Base-by-base conservation (phyloP, 2,113 vertebrate species). In the Centropristis striata region DNA sequence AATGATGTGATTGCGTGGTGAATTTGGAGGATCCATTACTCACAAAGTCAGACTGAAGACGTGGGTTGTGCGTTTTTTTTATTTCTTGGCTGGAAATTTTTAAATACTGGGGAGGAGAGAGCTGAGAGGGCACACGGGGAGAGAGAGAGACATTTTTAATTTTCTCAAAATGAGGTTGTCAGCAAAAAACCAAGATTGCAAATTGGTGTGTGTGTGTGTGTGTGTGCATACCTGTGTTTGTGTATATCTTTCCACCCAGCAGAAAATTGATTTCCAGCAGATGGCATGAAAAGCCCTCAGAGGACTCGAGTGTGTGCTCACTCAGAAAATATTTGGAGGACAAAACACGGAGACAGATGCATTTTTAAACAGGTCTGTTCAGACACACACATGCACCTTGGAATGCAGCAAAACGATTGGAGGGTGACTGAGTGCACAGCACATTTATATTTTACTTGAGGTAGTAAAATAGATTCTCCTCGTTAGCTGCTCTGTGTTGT, bases 231-330 rank as follows among this genome's bases (percentile, higher is more conserved):
- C 27, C 37, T 64, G 46, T 65, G 51, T 53, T 36, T 67, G 53
- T 39, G n/a, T 68, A 1, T 51, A 5, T 75, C 39, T 75, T 23
- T 72, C 21, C 14, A 37, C 20, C 23, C 28, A 20, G 57, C 47
- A 47, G 28, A 42, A 79, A 81, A 75, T 18, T 75, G 58, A 88
- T 86, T 90, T 75, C 47, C 47, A 75, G 71, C 86, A 87, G 86
- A 85, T 90, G 84, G 86, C 59, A 81, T 67, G 14, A 54, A 81
- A 71, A 75, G 47, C 69, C 67, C 77, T 78, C 57, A n/a, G 76
- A 55, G 86, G 70, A 81, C 58, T 15, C 4, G 4, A 36, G 50
- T 8, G 64, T 65, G 54, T 50, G 46, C 44, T 70, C 8, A 0
- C 59, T 74, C 0, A 9, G 42, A 84, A 79, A 66, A 64, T 72